Evolutionary conservation across 1,140 invertebrate species (phyloP), one percentile per base, ranked within the genome.

Genomic region (Arion vulgaris): DNA sequence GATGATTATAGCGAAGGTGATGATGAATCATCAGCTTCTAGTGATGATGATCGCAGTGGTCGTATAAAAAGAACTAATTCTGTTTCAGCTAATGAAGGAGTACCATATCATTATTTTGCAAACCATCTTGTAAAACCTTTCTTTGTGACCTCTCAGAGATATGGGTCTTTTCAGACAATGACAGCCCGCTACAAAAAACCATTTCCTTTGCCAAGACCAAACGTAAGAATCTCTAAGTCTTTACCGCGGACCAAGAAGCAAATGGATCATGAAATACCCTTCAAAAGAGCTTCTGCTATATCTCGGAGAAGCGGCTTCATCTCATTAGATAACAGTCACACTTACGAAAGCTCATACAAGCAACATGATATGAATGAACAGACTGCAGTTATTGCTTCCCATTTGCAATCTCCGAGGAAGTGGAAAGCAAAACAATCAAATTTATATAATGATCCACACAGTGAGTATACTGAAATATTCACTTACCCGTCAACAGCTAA

Each of bases 41-140:
- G 0, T 7, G 17, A 34, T n/a, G 34, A 49, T 53, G 74, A 51
- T 23, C 5, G 19, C n/a, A 66, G 19, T 66, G n/a, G n/a, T n/a
- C 62, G 15, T 4, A 57, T 7, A 36, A 76, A 28, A 76, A 45
- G 5, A 45, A 72, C n/a, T 7, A 13, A 41, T 7, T 39, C 41
- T 41, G 23, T 19, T 28, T 13, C 36, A 41, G 28, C 19, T 41
- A 23, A 72, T 11, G 74, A 49, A 1, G 45, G 57, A 36, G 76
- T 34, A 53, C 34, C 57, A 5, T 66, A 62, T 32, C 73, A 75
- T 51, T 66, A 66, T 45, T 78, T 78, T 41, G 76, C 76, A 39
- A 78, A 57, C 32, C 7, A 78, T 34, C 57, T 78, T 17, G 57
- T 78, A 53, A 78, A 78, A 66, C 76, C 76, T 34, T 39, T 78